Evolutionary conservation across 2,113 vertebrate species (phyloP).

Genomic region (Helogale parvula): DNA sequence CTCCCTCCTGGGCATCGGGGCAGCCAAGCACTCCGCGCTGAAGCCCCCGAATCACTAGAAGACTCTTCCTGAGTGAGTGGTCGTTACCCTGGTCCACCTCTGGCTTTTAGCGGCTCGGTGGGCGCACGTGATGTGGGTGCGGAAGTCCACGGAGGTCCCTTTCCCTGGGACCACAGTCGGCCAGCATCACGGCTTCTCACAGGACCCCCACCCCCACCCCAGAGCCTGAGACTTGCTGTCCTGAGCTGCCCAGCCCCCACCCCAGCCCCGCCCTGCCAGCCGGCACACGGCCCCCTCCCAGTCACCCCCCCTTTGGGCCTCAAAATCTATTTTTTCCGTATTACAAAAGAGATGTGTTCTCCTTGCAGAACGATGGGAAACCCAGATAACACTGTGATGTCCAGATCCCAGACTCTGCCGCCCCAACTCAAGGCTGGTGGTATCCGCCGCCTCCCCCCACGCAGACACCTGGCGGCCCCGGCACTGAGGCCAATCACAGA

Average conservation of each 20-base stretch:
- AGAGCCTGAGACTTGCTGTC: neutral
- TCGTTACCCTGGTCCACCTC: neutral
- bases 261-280: fast-evolving
- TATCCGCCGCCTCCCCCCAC: neutral
- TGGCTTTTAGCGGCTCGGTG: too few species aligned
- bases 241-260: neutral
- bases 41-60: neutral
- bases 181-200: neutral
- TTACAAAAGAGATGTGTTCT: neutral
- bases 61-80: neutral
- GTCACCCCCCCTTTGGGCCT: neutral
- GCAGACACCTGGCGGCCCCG: neutral
- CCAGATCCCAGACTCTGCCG: neutral
- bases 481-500: neutral
- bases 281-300: neutral
- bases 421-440: neutral
- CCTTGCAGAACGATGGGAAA: neutral
- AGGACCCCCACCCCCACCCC: fast-evolving
- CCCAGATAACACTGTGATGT: neutral
- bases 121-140: neutral
- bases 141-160: neutral
- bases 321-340: neutral
- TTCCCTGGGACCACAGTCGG: fast-evolving
- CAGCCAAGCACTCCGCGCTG: neutral
- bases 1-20: neutral